Evolutionary conservation across 2,888 invertebrate genomes (phyloP).

Genomic region (Autographa gamma): DNA sequence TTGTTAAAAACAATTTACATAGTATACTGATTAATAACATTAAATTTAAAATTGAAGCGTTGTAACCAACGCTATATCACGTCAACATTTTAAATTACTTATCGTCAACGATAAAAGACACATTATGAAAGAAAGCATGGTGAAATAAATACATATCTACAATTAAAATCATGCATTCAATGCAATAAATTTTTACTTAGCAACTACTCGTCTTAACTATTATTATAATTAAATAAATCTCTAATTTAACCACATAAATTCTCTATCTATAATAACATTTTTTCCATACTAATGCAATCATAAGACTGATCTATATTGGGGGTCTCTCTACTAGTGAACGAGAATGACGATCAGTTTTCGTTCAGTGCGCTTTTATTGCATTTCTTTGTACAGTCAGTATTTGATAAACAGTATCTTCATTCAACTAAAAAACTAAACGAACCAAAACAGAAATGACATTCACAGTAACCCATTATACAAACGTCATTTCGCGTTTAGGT

Average conservation of each 20-base stretch:
- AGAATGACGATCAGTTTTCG: slow-evolving; percentile 33
- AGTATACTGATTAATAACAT: slow-evolving; percentile 47
- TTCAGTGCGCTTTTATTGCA: slow-evolving; percentile 20
- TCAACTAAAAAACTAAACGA: too few species aligned
- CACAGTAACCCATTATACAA: background rate
- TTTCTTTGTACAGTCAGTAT: slow-evolving; percentile 26
- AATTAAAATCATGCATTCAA: slow-evolving; percentile 77
- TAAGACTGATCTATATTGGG: slow-evolving; percentile 77
- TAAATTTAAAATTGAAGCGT: slow-evolving; percentile 49
- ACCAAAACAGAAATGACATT: background rate
- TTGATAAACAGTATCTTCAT: slow-evolving; percentile 1
- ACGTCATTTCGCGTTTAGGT: background rate
- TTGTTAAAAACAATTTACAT: slow-evolving; percentile 54
- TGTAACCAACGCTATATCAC: slow-evolving; percentile 20
- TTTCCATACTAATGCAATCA: slow-evolving; percentile 77
- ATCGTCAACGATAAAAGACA: slow-evolving; percentile 57
- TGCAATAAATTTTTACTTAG: slow-evolving; percentile 70
- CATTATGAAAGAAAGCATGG: slow-evolving; percentile 62
- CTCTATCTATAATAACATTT: slow-evolving; percentile 76
- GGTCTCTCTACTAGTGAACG: slow-evolving; percentile 56
- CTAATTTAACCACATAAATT: slow-evolving; percentile 82
- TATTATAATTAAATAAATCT: slow-evolving; percentile 75
- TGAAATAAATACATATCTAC: slow-evolving; percentile 63
- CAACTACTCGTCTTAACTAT: slow-evolving; percentile 70
- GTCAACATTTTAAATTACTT: slow-evolving; percentile 37